Conservation (phyloP, 1,140 invertebrate genomes). For the Habropoda laboriosa region DNA sequence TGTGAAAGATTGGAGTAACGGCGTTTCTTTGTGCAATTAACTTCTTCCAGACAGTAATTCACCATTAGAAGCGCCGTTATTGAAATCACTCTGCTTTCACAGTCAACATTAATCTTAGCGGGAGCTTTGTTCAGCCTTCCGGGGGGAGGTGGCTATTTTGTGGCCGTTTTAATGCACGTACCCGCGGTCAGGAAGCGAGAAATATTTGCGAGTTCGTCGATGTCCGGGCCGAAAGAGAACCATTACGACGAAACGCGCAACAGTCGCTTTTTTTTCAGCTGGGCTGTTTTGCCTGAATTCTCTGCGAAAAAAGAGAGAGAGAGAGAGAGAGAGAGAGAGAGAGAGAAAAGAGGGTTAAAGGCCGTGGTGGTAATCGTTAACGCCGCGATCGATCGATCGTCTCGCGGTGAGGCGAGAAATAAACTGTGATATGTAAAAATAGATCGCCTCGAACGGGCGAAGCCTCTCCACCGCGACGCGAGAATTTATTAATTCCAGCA, state of each 20-base stretch:
- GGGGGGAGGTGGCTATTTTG: not conserved
- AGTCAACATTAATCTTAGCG: conserved; percentile 11
- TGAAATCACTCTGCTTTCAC: not conserved
- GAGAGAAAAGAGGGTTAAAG: conserved; percentile 32
- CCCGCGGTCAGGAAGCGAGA: not conserved
- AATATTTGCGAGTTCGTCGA: not conserved
- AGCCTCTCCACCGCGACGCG: too few relatives aligned
- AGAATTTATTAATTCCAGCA: conserved; percentile 6
- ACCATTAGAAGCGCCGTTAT: conserved; percentile 1
- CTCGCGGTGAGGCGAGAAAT: conserved; percentile 17
- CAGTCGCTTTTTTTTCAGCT: not conserved
- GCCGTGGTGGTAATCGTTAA: conserved; percentile 16
- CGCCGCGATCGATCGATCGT: conserved; percentile 30
- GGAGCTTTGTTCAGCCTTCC: not conserved
- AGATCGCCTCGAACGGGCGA: conserved; percentile 2
- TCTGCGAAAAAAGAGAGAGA: too few relatives aligned
- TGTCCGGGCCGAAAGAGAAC: not conserved
- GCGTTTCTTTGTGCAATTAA: too few relatives aligned
- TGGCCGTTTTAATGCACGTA: not conserved
- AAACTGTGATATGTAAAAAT: conserved; percentile 18
- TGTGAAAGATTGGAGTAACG: too few relatives aligned
- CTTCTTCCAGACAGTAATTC: not conserved
- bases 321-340: too few relatives aligned
- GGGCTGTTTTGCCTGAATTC: conserved; percentile 4
- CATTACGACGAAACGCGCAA: not conserved